Conservation (phyloP, 2,888 invertebrate species). For the Laspeyria flexula region DNA sequence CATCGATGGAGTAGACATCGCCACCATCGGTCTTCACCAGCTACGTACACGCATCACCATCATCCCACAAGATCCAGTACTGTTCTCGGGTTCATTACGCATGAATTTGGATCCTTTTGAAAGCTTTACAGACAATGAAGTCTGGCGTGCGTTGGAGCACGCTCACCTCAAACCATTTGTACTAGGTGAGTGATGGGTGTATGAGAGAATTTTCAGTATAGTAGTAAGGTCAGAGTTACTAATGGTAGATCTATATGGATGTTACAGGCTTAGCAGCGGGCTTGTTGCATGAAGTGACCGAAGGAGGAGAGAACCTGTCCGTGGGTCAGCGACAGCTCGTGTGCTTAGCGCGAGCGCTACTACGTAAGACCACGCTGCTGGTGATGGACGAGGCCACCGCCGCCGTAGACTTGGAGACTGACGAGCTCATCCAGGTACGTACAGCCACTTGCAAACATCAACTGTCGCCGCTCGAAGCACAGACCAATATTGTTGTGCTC, state of each 20-base stretch:
- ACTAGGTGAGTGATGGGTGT: slow-evolving; percentile 75
- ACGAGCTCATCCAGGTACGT: slow-evolving; percentile 92
- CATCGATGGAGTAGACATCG: slow-evolving; percentile 94
- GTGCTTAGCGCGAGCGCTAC: slow-evolving; percentile 93
- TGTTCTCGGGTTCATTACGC: slow-evolving; percentile 96
- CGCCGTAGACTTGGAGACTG: slow-evolving; percentile 96
- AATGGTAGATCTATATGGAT: neutral
- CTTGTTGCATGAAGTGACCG: slow-evolving; percentile 93
- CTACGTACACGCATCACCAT: slow-evolving; percentile 94
- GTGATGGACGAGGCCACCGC: slow-evolving; percentile 96
- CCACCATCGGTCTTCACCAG: slow-evolving; percentile 93
- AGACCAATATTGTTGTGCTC: neutral
- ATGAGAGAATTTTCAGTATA: neutral
- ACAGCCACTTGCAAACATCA: no score
- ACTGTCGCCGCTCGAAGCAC: no score
- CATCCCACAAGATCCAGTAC: slow-evolving; percentile 96
- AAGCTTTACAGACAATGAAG: slow-evolving; percentile 90
- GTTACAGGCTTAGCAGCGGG: slow-evolving; percentile 88
- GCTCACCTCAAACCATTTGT: slow-evolving; percentile 96
- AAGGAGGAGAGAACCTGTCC: slow-evolving; percentile 97
- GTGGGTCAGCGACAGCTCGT: slow-evolving; percentile 95
- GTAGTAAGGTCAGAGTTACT: neutral
- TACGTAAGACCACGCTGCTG: slow-evolving; percentile 94
- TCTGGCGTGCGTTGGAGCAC: slow-evolving; percentile 95
- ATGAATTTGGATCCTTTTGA: slow-evolving; percentile 97